Evolutionary conservation across 2,888 invertebrate genomes (phyloP).

Genomic region (Mythimna vitellina): DNA sequence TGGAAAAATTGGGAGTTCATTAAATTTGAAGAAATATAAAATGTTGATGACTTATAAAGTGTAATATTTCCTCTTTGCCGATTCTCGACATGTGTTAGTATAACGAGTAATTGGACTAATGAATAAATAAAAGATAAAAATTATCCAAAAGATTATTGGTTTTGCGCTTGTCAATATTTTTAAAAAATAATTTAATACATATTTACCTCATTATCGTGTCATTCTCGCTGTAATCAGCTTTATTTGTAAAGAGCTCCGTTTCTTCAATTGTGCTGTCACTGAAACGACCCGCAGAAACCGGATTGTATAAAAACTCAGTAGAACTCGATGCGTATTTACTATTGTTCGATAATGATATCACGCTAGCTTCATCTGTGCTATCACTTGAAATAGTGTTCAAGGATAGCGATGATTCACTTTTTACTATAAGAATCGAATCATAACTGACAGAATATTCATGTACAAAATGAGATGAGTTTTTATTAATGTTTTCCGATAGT

Average conservation of each 20-base stretch:
- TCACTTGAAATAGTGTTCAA: slow-evolving; percentile 60
- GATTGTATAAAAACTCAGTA: slow-evolving; percentile 60
- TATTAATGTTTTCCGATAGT: not conserved
- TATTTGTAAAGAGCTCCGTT: slow-evolving; percentile 52
- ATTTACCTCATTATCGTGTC: slow-evolving; percentile 53
- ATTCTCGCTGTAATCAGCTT: slow-evolving; percentile 37
- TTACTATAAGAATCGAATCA: slow-evolving; percentile 64
- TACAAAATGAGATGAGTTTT: slow-evolving; percentile 8
- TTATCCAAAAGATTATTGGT: too few species aligned
- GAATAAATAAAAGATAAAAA: not conserved
- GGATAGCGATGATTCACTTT: slow-evolving; percentile 71
- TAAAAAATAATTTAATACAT: not conserved
- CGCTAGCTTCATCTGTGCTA: slow-evolving; percentile 64
- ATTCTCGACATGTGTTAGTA: not conserved
- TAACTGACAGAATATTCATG: slow-evolving; percentile 58
- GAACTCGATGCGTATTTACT: slow-evolving; percentile 58
- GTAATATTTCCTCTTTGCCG: not conserved
- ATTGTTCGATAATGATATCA: slow-evolving; percentile 65
- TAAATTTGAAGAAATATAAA: not conserved
- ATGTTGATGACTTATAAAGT: not conserved
- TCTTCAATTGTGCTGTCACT: slow-evolving; percentile 46
- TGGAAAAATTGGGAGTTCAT: too few species aligned
- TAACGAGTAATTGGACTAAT: not conserved
- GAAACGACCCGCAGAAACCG: slow-evolving; percentile 34
- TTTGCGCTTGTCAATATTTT: not conserved